phyloP scores from a whole-genome alignment of 2,113 vertebrate genomes.

The Etia nguti region DNA sequence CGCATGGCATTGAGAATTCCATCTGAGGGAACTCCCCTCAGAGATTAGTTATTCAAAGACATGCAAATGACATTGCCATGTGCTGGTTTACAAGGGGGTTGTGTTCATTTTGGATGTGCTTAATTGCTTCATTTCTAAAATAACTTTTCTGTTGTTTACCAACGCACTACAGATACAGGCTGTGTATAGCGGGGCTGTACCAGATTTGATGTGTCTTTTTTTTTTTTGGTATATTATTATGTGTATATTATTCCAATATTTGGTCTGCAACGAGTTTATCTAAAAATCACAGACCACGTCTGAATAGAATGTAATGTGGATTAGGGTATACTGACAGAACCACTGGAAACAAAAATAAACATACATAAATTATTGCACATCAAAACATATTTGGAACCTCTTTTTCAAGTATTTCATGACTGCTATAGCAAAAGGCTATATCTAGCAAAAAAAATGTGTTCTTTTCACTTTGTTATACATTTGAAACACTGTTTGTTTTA shows the following conservation, averaged over 20 bases:
- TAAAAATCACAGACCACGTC: not conserved
- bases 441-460: not conserved
- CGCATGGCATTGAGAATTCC: constrained; percentile 71
- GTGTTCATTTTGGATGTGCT: constrained; percentile 72
- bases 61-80: constrained; percentile 79
- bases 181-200: constrained; percentile 29
- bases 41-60: constrained; percentile 78
- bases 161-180: constrained; percentile 57
- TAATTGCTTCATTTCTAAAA: constrained; percentile 82
- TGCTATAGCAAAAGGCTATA: not conserved
- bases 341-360: not conserved
- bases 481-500: not conserved
- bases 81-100: constrained; percentile 67
- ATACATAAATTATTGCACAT: not conserved
- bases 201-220: constrained; percentile 15
- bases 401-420: not conserved
- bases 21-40: constrained; percentile 74
- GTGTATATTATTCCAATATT: constrained; percentile 19
- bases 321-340: not conserved
- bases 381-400: not conserved
- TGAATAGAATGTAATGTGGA: not conserved
- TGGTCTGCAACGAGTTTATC: constrained; percentile 13
- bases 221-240: not conserved
- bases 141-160: constrained; percentile 77
- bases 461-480: not conserved